Base-by-base conservation (phyloP, 2,888 invertebrate genomes). In the Euclidia mi region DNA sequence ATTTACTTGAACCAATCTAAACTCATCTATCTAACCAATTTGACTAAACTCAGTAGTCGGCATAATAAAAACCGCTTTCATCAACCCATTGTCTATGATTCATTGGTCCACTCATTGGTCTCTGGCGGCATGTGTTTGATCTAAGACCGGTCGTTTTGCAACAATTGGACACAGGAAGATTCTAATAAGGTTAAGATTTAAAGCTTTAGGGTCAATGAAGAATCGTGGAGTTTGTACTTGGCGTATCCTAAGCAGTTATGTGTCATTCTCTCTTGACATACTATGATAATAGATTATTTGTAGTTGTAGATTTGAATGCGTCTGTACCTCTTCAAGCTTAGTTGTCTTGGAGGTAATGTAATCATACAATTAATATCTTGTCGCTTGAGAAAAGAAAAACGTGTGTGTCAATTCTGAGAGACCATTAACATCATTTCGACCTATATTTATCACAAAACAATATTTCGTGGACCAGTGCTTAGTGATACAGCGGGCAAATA, bases 101-200 rank as follows among this genome's bases (percentile, higher is more conserved):
- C 90, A 90, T 57, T 64, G 20, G 70, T 56, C 45, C 63, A 74
- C 74, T 84, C 80, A 90, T 89, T 91, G 84, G 86, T 72, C 79
- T 66, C 69, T 72, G 69, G 81, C 73, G 53, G 35, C 59, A 82
- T 4, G 7, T 20, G 40, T 56, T 88, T 89, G 89, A 91, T 71
- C 82, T 79, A 68, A 73, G 85, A 25, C 75, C 84, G 87, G 76
- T 67, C 79, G 79, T 90, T 90, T 89, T 81, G 82, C 86, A 87
- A 89, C 84, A 87, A 82, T 88, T 76, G 73, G 70, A 70, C 76
- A 84, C 90, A 90, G 92, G 93, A 91, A 91, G 88, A 87, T 87
- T 84, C 88, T 92, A 92, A 93, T 91, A 84, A 86, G 90, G 87
- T 91, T 88, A 88, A 87, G 93, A 92, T 92, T 93, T 91, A 83